Evolutionary conservation across 2,888 invertebrate genomes (phyloP).

Genomic region (Entomobrya proxima): DNA sequence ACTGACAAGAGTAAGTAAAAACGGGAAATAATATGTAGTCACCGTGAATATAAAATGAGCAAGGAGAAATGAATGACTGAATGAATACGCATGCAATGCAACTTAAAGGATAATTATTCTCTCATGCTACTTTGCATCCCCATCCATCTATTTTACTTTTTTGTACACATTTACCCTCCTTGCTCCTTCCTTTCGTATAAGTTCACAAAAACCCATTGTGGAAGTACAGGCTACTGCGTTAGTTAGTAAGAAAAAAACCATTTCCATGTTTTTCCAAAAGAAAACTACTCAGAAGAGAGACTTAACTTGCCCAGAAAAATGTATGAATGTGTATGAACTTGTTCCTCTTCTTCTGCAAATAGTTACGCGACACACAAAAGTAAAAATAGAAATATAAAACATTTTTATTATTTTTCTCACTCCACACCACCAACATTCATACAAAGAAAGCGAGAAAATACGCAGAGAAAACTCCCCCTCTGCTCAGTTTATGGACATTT

Average conservation of each 20-base stretch:
- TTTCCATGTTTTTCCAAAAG: conserved; percentile 30
- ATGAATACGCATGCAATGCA: conserved; percentile 37
- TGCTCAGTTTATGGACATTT: conserved; percentile 34
- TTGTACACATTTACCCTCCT: conserved; percentile 9
- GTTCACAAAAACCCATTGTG: background rate
- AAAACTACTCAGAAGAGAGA: conserved; percentile 26
- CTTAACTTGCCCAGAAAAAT: background rate
- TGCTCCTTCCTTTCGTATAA: background rate
- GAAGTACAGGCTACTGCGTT: background rate
- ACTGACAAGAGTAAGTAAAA: conserved; percentile 31
- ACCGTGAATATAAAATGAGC: conserved; percentile 40
- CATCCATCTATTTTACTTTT: conserved; percentile 49
- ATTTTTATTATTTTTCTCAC: conserved; percentile 39
- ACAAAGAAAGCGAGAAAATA: too few species aligned
- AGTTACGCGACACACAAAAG: conserved; percentile 9
- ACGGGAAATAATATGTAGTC: conserved; percentile 43
- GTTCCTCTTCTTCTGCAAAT: conserved; percentile 14
- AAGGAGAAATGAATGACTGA: conserved; percentile 25
- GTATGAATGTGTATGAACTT: background rate
- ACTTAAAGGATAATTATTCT: conserved; percentile 66
- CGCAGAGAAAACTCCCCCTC: background rate
- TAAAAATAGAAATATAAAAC: conserved; percentile 38
- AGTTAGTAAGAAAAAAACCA: conserved; percentile 30
- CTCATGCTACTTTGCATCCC: conserved; percentile 67
- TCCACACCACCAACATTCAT: background rate